Evolutionary conservation across 1,140 invertebrate genomes (phyloP).

Genomic region (Steinernema khuongi): DNA sequence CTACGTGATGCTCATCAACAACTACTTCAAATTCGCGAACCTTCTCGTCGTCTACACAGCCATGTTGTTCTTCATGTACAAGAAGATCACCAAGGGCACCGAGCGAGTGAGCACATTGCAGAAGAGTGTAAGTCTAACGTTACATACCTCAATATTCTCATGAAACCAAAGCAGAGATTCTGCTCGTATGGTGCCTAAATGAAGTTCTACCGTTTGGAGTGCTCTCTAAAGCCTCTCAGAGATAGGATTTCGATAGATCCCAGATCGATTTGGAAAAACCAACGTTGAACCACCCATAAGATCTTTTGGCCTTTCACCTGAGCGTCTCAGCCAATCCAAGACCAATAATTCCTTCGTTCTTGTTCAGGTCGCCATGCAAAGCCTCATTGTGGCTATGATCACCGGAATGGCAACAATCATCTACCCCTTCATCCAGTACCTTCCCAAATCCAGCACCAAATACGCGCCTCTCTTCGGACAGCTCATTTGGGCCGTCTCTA

Average conservation of each 20-base stretch:
- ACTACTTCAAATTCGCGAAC: not conserved
- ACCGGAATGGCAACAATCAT: not conserved
- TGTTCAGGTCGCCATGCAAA: not conserved
- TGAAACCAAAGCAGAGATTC: not conserved
- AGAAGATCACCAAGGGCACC: not conserved
- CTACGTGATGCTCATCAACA: not conserved
- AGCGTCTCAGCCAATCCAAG: no score
- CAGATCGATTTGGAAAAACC: no score
- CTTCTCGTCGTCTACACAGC: not conserved
- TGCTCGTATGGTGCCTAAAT: no score
- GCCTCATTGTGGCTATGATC: not conserved
- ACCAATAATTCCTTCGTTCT: no score
- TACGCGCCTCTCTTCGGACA: not conserved
- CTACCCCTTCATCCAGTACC: not conserved
- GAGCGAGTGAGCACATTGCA: not conserved
- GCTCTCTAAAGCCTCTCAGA: no score
- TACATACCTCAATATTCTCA: no score
- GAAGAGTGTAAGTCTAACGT: slow-evolving; percentile 3
- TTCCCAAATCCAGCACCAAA: not conserved
- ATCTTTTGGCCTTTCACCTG: no score
- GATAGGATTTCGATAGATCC: no score
- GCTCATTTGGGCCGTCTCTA: not conserved
- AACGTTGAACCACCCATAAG: no score
- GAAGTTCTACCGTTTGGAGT: no score
- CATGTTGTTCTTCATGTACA: not conserved